Percentiles rank a stretch among this genome's conserved stretches.
These are phyloP conservation scores for Equus przewalskii DNA, from an alignment of 2,113 vertebrate species.

Conservation along the genomic window DNA sequence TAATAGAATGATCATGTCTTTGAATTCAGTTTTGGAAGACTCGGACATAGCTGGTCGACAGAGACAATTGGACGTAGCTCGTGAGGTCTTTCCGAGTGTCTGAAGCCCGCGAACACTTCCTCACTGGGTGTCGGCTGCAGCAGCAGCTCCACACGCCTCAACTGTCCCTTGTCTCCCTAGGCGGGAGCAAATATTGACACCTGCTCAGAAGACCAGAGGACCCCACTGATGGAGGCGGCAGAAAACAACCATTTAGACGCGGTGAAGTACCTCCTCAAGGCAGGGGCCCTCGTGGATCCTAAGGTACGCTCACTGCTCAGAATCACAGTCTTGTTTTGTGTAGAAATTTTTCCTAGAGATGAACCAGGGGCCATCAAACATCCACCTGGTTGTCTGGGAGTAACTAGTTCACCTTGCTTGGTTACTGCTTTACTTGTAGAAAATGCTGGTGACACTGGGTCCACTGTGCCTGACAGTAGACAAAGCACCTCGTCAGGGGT, in stretches of 20 bases:
- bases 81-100: accelerated
- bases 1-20: not conserved
- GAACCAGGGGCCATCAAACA: not conserved
- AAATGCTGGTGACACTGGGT: accelerated
- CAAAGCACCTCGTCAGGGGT: accelerated
- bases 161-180: conserved; percentile 83
- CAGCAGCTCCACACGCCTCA: not conserved
- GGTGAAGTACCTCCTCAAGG: conserved; percentile 97
- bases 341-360: not conserved
- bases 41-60: not conserved
- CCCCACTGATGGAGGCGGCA: conserved; percentile 96
- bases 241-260: conserved; percentile 97
- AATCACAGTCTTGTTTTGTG: accelerated
- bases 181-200: conserved; percentile 97
- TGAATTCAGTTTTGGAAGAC: not conserved
- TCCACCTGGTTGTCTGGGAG: not conserved
- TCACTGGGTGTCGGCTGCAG: accelerated
- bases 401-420: no score
- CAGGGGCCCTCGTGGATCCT: conserved; percentile 93
- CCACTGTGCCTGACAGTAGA: accelerated
- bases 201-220: conserved; percentile 96
- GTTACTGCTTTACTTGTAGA: not conserved
- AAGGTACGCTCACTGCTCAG: conserved; percentile 88
- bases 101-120: not conserved
- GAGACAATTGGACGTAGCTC: not conserved